phyloP scores from a whole-genome alignment of 1,140 invertebrate species.

The Leptinotarsa texana region DNA sequence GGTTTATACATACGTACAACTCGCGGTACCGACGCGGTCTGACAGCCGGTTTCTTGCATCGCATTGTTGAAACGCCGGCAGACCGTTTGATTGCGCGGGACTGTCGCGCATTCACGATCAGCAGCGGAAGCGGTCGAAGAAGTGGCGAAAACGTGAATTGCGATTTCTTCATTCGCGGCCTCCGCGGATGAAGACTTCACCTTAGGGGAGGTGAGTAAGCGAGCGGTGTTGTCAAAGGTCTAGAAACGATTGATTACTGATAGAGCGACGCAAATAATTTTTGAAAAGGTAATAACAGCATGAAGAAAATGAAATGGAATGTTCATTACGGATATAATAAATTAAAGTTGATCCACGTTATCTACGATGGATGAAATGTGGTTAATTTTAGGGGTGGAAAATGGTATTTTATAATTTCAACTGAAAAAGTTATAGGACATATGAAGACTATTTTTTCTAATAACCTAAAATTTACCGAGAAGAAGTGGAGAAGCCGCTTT shows the following conservation, averaged over 20 bases:
- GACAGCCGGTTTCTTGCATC: slow-evolving; percentile 17
- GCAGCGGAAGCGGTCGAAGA: slow-evolving; percentile 9
- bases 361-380: no score
- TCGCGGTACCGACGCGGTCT: slow-evolving; percentile 31
- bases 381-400: no score
- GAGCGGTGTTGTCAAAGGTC: slow-evolving; percentile 11
- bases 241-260: not conserved
- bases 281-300: no score
- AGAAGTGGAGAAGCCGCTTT: no score
- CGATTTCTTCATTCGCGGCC: not conserved
- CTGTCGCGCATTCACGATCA: slow-evolving; percentile 5
- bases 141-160: slow-evolving; percentile 3
- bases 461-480: no score
- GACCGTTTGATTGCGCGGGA: not conserved
- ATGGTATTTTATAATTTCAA: no score
- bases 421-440: no score
- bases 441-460: no score
- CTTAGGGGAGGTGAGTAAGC: slow-evolving; percentile 7
- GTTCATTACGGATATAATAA: no score
- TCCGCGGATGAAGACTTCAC: slow-evolving; percentile 17
- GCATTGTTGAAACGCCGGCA: slow-evolving; percentile 14
- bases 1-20: slow-evolving; percentile 15
- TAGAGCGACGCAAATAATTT: not conserved
- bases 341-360: no score
- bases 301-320: no score